Base-by-base conservation (phyloP, 2,113 vertebrate genomes). In the Pleuronectes platessa region DNA sequence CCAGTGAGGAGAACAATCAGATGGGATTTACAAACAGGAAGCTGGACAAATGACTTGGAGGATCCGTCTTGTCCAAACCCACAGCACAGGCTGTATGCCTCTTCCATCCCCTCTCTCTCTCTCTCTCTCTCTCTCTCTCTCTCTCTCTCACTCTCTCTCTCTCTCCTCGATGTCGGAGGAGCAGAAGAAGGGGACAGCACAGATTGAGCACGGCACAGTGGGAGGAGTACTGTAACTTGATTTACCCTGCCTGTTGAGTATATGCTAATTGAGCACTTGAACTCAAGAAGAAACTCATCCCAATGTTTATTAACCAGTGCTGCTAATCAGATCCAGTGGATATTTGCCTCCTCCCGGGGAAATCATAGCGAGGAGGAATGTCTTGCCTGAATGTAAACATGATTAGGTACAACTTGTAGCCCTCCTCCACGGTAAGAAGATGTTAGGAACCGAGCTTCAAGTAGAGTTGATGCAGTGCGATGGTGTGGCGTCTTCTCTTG, bases 21-120 rank as follows among this genome's bases (percentile, higher is more conserved):
- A 24, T 62, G 71, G 84, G 76, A 85, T 79, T 78, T 49, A 27
- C 47, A 20, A 80, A 82, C 83, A 87, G 86, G 77, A 90, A 90
- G 74, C 84, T 56, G 68, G 61, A 71, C 73, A 58, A 64, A 89
- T 78, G 73, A 81, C 65, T 82, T 82, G 55, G 21, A 84, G 61
- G 42, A 74, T 76, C 62, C 53, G 14, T 80, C 68, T 76, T 74
- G 77, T 88, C 75, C 54, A 71, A 68, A 81, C 40, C 12, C 40
- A 12, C 12, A 42, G 40, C 40, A 2, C 40, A 42, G 2, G 40
- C 37, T 63, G 61, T 80, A 53, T 84, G 35, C 84, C 27, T 80
- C 76, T 23, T 2, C 64, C 26, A 27, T 26, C 26, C 47, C 58
- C 61, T 53, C 60, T 55, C 24, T 63, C 45, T n/a, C 49, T 20